phyloP scores from a whole-genome alignment of 2,888 invertebrate genomes.

The Lepeophtheirus nordmannii region DNA sequence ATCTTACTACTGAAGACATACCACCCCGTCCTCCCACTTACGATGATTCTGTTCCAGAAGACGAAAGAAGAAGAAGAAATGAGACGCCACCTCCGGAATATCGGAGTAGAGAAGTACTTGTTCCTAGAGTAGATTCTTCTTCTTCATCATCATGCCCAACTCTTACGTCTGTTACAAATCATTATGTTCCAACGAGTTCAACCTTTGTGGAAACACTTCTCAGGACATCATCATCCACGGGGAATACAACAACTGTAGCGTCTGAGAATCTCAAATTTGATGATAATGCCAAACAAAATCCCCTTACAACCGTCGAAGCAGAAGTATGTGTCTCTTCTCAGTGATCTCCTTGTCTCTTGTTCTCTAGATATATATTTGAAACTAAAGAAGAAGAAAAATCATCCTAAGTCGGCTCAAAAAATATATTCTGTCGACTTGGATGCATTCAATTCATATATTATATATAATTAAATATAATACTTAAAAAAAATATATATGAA shows the following conservation, averaged over 20 bases:
- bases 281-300: not conserved
- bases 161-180: not conserved
- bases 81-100: constrained; percentile 19
- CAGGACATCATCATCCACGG: not conserved
- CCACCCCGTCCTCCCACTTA: constrained; percentile 17
- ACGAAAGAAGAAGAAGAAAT: not conserved
- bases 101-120: not conserved
- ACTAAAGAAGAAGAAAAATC: no score
- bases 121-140: not conserved
- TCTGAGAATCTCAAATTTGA: not conserved
- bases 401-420: not conserved
- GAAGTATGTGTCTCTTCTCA: not conserved
- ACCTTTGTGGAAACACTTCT: not conserved
- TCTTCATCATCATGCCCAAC: not conserved
- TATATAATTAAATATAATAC: not conserved
- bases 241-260: not conserved
- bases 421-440: not conserved
- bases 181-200: not conserved
- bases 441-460: no score
- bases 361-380: no score
- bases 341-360: not conserved
- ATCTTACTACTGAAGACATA: not conserved
- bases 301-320: not conserved
- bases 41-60: not conserved
- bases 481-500: not conserved